These are phyloP conservation scores for Trachemys scripta DNA, from an alignment of 2,113 vertebrate genomes.

Conservation along the genomic window DNA sequence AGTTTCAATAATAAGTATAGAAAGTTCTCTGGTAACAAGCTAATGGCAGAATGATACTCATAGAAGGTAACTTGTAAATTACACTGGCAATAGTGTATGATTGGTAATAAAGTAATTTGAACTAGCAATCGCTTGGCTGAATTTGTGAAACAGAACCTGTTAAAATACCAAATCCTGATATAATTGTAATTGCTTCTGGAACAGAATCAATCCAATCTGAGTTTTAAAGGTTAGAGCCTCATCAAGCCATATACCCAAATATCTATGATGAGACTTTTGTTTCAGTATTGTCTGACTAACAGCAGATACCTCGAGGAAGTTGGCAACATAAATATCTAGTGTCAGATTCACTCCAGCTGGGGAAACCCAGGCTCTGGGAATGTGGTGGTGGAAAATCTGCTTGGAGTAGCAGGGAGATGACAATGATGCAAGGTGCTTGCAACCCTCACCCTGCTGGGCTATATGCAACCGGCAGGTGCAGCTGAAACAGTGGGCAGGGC, in stretches of 20 bases:
- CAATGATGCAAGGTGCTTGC: not conserved
- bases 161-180: not conserved
- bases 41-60: slow-evolving; percentile 14
- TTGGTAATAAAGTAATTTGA: not conserved
- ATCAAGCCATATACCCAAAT: not conserved
- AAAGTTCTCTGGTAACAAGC: not conserved
- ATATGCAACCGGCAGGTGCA: not conserved
- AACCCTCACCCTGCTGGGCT: not conserved
- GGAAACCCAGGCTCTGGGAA: not conserved
- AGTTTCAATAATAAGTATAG: not conserved
- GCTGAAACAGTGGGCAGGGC: not conserved
- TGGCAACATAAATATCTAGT: not conserved
- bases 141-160: not conserved
- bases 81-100: not conserved
- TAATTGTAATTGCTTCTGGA: slow-evolving; percentile 8
- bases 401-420: not conserved
- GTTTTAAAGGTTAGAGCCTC: not conserved
- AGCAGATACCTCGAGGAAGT: not conserved
- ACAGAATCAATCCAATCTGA: not conserved
- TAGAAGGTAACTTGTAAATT: slow-evolving; percentile 31
- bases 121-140: not conserved
- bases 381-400: fast-evolving
- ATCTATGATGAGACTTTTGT: not conserved
- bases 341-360: not conserved
- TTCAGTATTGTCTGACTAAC: not conserved